phyloP scores from a whole-genome alignment of 2,113 vertebrate species.

The Clarias magur region DNA sequence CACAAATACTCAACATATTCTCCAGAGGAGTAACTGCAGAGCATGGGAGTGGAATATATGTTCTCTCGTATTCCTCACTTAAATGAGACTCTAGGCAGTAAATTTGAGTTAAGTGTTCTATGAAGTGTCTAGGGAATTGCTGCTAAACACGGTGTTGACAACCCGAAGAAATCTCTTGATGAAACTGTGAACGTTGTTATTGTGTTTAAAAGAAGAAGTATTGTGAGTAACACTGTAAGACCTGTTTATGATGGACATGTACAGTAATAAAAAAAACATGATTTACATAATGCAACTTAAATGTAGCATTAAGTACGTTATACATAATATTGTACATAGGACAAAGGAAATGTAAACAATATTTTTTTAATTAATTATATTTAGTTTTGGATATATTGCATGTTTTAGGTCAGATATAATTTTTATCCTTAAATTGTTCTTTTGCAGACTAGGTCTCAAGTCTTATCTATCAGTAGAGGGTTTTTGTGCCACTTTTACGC shows the following conservation, averaged over 20 bases:
- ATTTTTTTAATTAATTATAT: neutral
- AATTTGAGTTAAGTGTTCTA: slow-evolving; percentile 55
- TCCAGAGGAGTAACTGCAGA: slow-evolving; percentile 11
- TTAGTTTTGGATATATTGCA: neutral
- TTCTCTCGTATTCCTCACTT: slow-evolving; percentile 6
- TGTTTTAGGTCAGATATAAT: neutral
- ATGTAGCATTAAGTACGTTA: neutral
- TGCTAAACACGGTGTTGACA: slow-evolving; percentile 61
- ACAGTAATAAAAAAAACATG: neutral
- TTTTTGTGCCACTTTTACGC: neutral
- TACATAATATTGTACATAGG: neutral
- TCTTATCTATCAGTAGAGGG: neutral
- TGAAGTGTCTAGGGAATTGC: slow-evolving; percentile 42
- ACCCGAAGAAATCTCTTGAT: slow-evolving; percentile 57
- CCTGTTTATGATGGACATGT: neutral
- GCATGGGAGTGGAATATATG: neutral
- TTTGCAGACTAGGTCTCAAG: neutral
- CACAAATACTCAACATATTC: slow-evolving; percentile 18
- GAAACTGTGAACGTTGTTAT: slow-evolving; percentile 38
- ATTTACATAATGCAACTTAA: neutral
- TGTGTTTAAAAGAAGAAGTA: slow-evolving; percentile 12
- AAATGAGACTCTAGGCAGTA: neutral
- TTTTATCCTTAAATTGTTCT: neutral
- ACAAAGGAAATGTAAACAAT: neutral
- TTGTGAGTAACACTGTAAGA: neutral